Base-by-base conservation (phyloP, 2,888 invertebrate species). In the Pachliopta kotzebuea region DNA sequence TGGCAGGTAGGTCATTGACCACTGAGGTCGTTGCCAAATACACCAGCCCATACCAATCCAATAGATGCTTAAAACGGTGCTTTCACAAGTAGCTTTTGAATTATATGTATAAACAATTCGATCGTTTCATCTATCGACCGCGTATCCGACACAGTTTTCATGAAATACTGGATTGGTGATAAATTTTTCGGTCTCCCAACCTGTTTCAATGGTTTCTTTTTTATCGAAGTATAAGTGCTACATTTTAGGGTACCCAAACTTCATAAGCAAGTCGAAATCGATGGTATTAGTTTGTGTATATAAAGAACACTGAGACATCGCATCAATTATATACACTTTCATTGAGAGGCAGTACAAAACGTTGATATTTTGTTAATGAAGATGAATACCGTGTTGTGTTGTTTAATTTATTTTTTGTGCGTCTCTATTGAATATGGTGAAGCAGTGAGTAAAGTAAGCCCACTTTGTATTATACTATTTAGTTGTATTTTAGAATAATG, bases 1-100 rank as follows among this genome's bases (percentile, higher is more conserved):
- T 67, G 67, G 69, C 63, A 67, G 60, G 68, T 80, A 74, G 88
- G 79, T 86, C 83, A 83, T 80, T 77, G 88, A 87, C 77, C 88
- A 74, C 75, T 69, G 86, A 81, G 90, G 88, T 90, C 90, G 89
- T 89, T 90, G 90, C 88, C 90, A 86, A 90, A 90, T 88, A 78
- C 78, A 81, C 75, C 76, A 6, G 76, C 73, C 76, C 77, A 76
- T 80, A 81, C 76, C 82, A 83, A 84, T 83, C 82, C 78, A 72
- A 68, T 78, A 69, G 79, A 78, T 73, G 73, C 63, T 80, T 87
- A 86, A 89, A 79, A 85, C 83, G 84, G 71, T 76, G 86, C 86
- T 79, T 68, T 56, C 64, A 69, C 65, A 72, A 63, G 49, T 55
- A 68, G 64, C 68, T 67, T 68, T 68, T 62, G 68, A 68, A 67